phyloP scores from a whole-genome alignment of 2,888 invertebrate genomes.

The Trichopoda pennipes region DNA sequence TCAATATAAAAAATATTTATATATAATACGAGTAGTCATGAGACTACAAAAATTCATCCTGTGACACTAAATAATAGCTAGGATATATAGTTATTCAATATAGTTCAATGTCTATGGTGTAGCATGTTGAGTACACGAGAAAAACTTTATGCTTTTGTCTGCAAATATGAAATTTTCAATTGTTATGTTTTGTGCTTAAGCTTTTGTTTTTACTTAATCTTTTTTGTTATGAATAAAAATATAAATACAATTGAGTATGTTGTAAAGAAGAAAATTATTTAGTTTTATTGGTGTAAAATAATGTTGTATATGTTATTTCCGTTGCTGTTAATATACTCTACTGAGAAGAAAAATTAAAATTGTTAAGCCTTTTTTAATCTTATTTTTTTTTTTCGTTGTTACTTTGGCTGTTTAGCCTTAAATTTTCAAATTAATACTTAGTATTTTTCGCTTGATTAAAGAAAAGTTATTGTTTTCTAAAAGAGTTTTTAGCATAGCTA shows the following conservation, averaged over 20 bases:
- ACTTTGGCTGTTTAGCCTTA: background rate
- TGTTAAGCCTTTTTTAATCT: background rate
- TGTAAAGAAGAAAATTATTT: constrained; percentile 21
- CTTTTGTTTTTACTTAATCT: constrained; percentile 37
- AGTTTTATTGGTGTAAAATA: constrained; percentile 26
- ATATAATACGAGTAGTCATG: too few species aligned
- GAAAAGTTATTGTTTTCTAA: too few species aligned
- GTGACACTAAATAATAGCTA: too few species aligned
- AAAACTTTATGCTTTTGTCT: background rate
- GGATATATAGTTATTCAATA: background rate
- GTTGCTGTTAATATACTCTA: constrained; percentile 39
- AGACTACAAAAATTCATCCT: too few species aligned
- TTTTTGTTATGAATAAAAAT: constrained; percentile 7
- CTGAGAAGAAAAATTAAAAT: constrained; percentile 18
- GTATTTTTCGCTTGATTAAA: too few species aligned
- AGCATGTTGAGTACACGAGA: background rate
- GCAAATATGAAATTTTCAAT: background rate
- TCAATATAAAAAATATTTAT: too few species aligned
- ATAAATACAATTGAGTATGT: background rate
- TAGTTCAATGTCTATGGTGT: background rate
- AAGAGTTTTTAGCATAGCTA: too few species aligned
- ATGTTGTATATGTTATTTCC: constrained; percentile 38
- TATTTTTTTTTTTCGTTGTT: background rate
- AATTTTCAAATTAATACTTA: background rate
- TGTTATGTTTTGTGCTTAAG: constrained; percentile 9